A percentile compares a stretch with the other conserved stretches of the same genome.
These are phyloP conservation scores for Sitophilus oryzae DNA, from an alignment of 1,140 invertebrate genomes.

Conservation along the genomic window DNA sequence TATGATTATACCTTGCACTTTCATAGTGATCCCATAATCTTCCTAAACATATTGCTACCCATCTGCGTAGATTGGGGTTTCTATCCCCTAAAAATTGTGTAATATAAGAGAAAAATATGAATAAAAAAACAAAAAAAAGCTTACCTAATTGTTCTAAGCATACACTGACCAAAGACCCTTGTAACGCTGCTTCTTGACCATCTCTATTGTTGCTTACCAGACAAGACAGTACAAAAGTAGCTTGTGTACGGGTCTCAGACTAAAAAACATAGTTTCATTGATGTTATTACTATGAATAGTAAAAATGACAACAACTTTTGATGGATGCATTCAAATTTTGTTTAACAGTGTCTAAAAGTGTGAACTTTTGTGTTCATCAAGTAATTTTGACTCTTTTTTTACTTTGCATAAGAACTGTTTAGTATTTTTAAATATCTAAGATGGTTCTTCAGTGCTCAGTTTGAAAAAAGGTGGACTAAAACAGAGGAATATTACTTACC, in stretches of 20 bases:
- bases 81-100: constrained; percentile 40
- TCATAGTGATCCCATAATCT: constrained; percentile 91
- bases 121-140: not conserved
- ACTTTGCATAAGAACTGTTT: too few relatives aligned
- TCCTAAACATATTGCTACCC: constrained; percentile 91
- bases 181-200: constrained; percentile 81
- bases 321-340: too few relatives aligned
- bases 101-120: not conserved
- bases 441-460: too few relatives aligned
- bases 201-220: constrained; percentile 84
- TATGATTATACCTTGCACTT: constrained; percentile 60
- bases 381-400: too few relatives aligned
- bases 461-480: too few relatives aligned
- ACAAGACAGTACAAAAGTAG: constrained; percentile 86
- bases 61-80: constrained; percentile 68
- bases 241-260: constrained; percentile 81
- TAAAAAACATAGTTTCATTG: constrained; percentile 45
- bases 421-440: too few relatives aligned
- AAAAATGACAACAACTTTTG: not conserved
- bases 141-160: constrained; percentile 73
- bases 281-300: not conserved
- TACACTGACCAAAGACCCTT: constrained; percentile 81
- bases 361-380: too few relatives aligned
- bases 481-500: constrained; percentile 53
- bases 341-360: too few relatives aligned